phyloP scores from a whole-genome alignment of 92 coral and sea anemone species.

The Pocillopora grandis region DNA sequence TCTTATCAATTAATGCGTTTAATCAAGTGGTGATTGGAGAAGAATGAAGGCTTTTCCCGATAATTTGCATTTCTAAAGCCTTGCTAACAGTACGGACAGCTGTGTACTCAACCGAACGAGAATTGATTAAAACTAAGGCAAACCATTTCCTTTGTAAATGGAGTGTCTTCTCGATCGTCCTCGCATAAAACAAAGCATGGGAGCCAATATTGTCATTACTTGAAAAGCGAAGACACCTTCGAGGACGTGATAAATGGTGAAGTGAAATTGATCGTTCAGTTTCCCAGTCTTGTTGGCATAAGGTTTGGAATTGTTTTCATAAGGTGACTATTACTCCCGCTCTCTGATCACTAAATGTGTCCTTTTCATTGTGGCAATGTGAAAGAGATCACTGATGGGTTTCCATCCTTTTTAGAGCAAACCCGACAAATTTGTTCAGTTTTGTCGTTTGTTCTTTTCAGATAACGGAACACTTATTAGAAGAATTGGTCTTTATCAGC shows the following conservation, averaged over 20 bases:
- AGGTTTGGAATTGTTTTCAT: neutral
- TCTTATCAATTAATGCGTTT: neutral
- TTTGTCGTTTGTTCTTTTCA: neutral
- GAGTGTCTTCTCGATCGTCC: conserved; percentile 9
- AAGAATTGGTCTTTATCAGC: neutral
- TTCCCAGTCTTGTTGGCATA: conserved; percentile 5
- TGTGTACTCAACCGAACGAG: conserved; percentile 1
- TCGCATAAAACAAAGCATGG: neutral
- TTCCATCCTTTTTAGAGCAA: neutral
- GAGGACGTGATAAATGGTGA: neutral
- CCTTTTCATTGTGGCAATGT: neutral
- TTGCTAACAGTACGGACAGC: conserved; percentile 5
- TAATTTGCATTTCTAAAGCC: conserved; percentile 36
- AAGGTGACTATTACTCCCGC: neutral
- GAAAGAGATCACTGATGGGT: neutral
- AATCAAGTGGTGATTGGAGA: conserved; percentile 17
- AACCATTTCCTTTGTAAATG: conserved; percentile 4
- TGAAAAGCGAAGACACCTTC: conserved; percentile 18
- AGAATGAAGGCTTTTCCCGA: conserved; percentile 10
- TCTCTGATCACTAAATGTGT: neutral
- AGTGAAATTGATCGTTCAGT: conserved; percentile 5
- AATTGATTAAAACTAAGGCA: conserved; percentile 15
- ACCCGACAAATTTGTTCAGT: neutral
- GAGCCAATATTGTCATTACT: conserved; percentile 1
- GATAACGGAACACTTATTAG: neutral